These are phyloP conservation scores for Coregonus clupeaformis DNA, from an alignment of 2,113 vertebrate species.

Conservation along the genomic window DNA sequence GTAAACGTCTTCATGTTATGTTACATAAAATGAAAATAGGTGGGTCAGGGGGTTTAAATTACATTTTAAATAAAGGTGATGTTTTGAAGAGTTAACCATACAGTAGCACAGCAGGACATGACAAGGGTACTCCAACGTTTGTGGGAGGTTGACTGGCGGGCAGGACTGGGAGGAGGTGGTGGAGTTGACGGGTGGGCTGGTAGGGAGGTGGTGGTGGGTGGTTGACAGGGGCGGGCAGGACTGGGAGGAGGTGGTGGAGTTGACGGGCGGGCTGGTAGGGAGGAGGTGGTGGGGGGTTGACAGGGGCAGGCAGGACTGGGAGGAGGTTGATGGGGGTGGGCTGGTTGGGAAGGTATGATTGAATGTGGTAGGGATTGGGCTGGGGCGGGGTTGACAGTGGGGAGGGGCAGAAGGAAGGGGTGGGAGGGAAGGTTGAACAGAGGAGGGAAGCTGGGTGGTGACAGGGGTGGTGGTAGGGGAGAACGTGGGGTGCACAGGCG, in stretches of 20 bases:
- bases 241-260: constrained; percentile 5
- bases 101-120: not conserved
- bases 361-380: too few species aligned
- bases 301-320: constrained; percentile 9
- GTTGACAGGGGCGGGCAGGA: not conserved
- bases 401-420: constrained; percentile 3
- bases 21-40: constrained; percentile 31
- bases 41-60: not conserved
- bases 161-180: constrained; percentile 10
- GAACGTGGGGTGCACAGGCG: not conserved
- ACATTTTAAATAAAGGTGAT: constrained; percentile 7
- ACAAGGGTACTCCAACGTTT: too few species aligned
- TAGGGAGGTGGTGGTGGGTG: not conserved
- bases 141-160: not conserved
- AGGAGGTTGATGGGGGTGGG: not conserved
- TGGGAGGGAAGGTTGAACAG: constrained; percentile 9
- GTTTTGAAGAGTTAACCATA: constrained; percentile 5
- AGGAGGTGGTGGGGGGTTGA: not conserved
- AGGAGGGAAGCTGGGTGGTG: constrained; percentile 3
- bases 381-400: not conserved
- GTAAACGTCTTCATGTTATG: constrained; percentile 38
- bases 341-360: not conserved
- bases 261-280: not conserved
- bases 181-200: not conserved
- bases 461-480: not conserved